Percentiles rank a stretch among this genome's conserved stretches.
Conservation (phyloP, 2,113 vertebrate species). For the Lepidothrix coronata region DNA sequence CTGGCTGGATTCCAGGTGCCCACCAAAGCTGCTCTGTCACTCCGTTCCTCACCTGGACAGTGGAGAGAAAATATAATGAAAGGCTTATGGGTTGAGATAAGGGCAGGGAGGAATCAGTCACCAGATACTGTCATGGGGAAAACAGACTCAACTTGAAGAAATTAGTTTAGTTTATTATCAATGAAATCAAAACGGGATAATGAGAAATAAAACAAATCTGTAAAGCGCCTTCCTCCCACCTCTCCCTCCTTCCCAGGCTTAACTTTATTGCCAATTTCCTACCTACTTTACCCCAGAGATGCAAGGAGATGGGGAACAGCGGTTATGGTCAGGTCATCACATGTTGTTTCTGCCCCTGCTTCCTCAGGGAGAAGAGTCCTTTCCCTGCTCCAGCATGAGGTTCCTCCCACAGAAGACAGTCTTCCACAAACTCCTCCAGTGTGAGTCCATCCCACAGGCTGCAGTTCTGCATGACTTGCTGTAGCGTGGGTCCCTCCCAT, state of each 20-base stretch:
- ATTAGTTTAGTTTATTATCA: background rate
- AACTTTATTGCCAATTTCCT: background rate
- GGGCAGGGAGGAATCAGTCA: background rate
- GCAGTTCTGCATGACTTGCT: background rate
- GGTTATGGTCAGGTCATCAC: background rate
- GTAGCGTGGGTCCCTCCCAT: background rate
- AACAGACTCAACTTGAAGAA: background rate
- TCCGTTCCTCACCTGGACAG: background rate
- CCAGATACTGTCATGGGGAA: background rate
- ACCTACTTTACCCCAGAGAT: background rate
- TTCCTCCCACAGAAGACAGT: background rate
- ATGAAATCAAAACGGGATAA: background rate
- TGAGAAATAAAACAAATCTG: background rate
- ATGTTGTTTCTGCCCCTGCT: background rate
- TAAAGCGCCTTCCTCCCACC: background rate
- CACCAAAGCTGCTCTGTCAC: background rate
- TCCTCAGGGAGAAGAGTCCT: background rate
- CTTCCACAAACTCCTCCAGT: background rate
- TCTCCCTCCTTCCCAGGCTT: background rate
- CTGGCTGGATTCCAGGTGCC: background rate
- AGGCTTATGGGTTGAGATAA: background rate
- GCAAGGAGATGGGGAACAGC: background rate
- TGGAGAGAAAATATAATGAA: background rate
- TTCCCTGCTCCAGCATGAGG: background rate
- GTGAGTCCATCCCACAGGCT: background rate